Conservation (phyloP, 2,113 vertebrate genomes). For the Dryoscopus gambensis region DNA sequence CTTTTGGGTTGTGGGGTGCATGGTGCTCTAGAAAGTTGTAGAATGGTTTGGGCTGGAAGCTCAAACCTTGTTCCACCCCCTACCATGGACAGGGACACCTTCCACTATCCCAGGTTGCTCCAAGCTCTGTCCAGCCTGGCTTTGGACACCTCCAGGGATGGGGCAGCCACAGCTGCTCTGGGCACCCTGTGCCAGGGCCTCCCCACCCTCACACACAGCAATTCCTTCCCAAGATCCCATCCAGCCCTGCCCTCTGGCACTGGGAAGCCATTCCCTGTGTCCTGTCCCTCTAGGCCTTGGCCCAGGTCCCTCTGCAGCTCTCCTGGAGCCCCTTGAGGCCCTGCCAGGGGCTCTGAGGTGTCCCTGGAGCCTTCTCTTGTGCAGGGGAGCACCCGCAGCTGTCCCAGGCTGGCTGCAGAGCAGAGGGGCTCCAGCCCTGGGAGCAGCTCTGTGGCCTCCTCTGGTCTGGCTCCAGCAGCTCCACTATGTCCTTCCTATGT, state of each 20-base stretch:
- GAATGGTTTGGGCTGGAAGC: not conserved
- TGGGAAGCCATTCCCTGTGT: not conserved
- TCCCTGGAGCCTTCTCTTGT: no score
- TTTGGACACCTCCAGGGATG: not conserved
- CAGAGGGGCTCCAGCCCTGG: not conserved
- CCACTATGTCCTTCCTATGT: accelerated
- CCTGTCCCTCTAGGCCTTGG: no score
- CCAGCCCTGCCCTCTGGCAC: not conserved
- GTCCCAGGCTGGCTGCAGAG: not conserved
- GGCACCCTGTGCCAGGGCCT: not conserved
- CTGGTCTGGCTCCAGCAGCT: not conserved
- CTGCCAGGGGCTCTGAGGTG: no score
- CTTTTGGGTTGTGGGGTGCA: not conserved
- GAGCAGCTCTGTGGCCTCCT: not conserved
- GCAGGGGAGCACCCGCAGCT: not conserved
- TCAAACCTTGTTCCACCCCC: accelerated
- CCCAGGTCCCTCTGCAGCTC: no score
- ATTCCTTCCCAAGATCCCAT: not conserved
- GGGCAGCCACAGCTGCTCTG: not conserved
- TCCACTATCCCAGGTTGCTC: accelerated
- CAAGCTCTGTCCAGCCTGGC: accelerated
- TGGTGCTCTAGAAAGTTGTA: accelerated
- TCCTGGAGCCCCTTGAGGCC: no score
- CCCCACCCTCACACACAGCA: accelerated
- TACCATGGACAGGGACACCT: not conserved